Evolutionary conservation across 2,888 invertebrate species (phyloP), one percentile per base, ranked within the genome.

Genomic region (Cheilosia grossa): DNA sequence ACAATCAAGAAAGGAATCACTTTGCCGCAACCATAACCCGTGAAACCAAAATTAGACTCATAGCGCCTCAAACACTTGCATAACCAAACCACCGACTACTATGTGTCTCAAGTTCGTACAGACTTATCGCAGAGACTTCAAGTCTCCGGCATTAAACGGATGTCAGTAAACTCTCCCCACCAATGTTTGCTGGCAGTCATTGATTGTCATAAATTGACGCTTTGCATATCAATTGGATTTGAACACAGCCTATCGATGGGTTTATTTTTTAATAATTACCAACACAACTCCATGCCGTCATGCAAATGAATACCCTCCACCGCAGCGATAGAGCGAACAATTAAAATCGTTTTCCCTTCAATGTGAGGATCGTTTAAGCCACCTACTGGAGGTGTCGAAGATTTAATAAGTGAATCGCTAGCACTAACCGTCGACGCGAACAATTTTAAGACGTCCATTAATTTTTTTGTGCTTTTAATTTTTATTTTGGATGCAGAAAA

Each of bases 131-230:
- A 54, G 27, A 49, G 63, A 75, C 82, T 59, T 37, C 27, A 21
- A 54, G 82, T 33, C 42, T 73, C 63, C 24, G 13, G 19, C 49
- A 49, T 47, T 51, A 59, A 75, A 17, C 81, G 83, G 70, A 81
- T 85, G 83, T 85, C 75, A 80, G 54, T 80, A 54, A 81, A 64
- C 80, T 56, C 70, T 58, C 58, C 61, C 53, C 80, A 47, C 59
- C 17, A 21, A 47, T 17, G 33, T 0, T 27, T 13, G 54, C 17
- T 17, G 3, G 9, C 19, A 47, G 54, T 33, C 73, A 69, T 64
- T 53, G 44, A 47, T 53, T 72, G 80, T 75, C 81, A 81, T 33
- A 44, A 53, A 21, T 61, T 66, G 66, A 72, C 54, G 81, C 70
- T 53, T 72, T 70, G 83, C 63, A 85, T 85, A 81, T 70, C 61